A percentile compares a stretch with the other conserved stretches of the same genome.
Evolutionary conservation across 1,140 invertebrate genomes (phyloP).

Genomic region (Drosophila serrata): DNA sequence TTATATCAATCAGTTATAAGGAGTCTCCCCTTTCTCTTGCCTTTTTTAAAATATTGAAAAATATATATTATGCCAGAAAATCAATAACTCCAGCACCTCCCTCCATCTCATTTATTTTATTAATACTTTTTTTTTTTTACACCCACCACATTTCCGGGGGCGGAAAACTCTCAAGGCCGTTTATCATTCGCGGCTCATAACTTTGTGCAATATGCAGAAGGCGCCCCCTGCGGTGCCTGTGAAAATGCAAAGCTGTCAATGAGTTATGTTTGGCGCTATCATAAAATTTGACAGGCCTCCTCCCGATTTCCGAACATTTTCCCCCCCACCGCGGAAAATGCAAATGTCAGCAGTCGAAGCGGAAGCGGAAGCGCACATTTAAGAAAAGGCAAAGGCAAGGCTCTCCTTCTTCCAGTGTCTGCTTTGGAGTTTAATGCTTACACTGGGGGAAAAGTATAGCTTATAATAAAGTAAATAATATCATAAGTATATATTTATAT

Average conservation of each 20-base stretch:
- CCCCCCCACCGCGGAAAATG: constrained; percentile 51
- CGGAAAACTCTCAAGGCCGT: constrained; percentile 45
- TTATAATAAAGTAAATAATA: background rate
- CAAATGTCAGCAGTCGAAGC: constrained; percentile 56
- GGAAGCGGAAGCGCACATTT: constrained; percentile 70
- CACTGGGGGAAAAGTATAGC: background rate
- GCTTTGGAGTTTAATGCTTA: constrained; percentile 21
- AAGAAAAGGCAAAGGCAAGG: constrained; percentile 64
- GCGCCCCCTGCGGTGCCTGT: constrained; percentile 51
- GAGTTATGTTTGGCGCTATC: constrained; percentile 83
- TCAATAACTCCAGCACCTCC: constrained; percentile 12
- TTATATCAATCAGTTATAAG: too few species aligned
- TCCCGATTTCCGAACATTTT: constrained; percentile 4
- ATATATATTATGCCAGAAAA: constrained; percentile 8
- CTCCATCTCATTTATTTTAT: background rate
- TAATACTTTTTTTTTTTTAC: background rate
- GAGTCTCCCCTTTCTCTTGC: too few species aligned
- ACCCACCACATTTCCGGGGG: background rate
- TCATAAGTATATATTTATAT: too few species aligned
- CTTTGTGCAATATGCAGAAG: constrained; percentile 83
- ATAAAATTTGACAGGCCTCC: constrained; percentile 77
- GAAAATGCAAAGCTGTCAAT: constrained; percentile 84
- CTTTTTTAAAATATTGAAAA: background rate
- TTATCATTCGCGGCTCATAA: constrained; percentile 85
- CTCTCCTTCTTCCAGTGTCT: background rate